phyloP scores from a whole-genome alignment of 2,888 invertebrate genomes.

The Sympetrum striolatum region DNA sequence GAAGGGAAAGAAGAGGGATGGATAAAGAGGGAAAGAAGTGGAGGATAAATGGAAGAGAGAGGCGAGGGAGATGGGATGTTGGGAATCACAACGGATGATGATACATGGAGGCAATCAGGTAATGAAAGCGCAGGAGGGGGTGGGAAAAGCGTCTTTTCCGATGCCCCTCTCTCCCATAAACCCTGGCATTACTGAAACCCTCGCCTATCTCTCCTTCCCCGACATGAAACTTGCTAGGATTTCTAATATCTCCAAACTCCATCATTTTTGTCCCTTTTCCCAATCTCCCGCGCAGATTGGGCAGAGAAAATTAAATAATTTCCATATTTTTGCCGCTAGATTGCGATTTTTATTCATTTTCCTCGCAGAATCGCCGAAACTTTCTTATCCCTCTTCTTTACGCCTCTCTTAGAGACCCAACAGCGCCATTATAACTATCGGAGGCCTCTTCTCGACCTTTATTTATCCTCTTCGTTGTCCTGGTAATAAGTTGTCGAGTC shows the following conservation, averaged over 20 bases:
- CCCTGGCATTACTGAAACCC: background rate
- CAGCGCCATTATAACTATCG: too few relatives aligned
- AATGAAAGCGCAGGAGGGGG: constrained; percentile 11
- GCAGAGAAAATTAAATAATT: background rate
- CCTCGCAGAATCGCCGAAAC: background rate
- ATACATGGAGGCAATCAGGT: constrained; percentile 28
- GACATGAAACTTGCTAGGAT: background rate
- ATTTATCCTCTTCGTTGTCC: background rate
- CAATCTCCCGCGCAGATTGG: background rate
- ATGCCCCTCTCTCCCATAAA: background rate
- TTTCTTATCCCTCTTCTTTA: background rate
- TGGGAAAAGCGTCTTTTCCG: background rate
- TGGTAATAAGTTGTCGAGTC: background rate
- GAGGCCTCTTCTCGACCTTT: background rate
- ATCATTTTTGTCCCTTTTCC: background rate
- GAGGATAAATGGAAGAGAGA: background rate
- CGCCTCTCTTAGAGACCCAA: background rate
- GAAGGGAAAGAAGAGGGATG: background rate
- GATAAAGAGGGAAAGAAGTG: background rate
- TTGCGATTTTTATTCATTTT: background rate
- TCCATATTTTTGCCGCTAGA: background rate
- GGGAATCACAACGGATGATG: constrained; percentile 33
- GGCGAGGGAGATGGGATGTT: background rate
- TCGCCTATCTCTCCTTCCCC: background rate
- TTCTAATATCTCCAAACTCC: background rate